Percentiles rank a stretch among this genome's conserved stretches.
phyloP scores from a whole-genome alignment of 2,113 vertebrate genomes.

The Oxyura jamaicensis region DNA sequence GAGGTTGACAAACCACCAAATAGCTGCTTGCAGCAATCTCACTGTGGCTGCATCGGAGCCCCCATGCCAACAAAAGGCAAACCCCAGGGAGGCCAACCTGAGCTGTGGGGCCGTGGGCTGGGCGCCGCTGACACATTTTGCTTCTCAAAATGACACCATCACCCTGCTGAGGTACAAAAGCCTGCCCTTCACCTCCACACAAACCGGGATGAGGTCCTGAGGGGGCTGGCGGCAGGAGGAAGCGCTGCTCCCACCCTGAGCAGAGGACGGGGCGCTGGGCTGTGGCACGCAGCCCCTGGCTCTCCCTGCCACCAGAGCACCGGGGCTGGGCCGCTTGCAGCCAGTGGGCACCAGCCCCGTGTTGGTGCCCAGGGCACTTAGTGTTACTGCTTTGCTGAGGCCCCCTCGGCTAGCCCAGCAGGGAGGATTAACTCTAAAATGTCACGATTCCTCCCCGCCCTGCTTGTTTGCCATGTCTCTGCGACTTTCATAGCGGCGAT shows the following conservation, averaged over 20 bases:
- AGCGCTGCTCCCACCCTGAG: not conserved
- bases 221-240: not conserved
- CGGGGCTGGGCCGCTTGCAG: rapidly evolving
- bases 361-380: not conserved
- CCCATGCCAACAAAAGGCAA: rapidly evolving
- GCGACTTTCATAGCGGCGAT: not conserved
- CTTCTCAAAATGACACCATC: not conserved
- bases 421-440: not conserved
- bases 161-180: not conserved
- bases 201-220: not conserved
- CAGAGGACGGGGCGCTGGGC: not conserved
- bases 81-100: not conserved
- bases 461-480: not conserved
- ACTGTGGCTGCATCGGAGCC: not conserved
- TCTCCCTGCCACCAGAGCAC: not conserved
- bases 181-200: not conserved
- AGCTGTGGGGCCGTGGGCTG: not conserved
- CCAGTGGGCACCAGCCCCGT: not conserved
- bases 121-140: not conserved
- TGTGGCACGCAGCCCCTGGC: too few species aligned
- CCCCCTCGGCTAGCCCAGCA: not conserved
- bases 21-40: not conserved
- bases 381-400: not conserved
- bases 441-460: not conserved
- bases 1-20: not conserved